Evolutionary conservation across 2,888 invertebrate genomes (phyloP), one percentile per base, ranked within the genome.

Genomic region (Pemphredon lugubris): DNA sequence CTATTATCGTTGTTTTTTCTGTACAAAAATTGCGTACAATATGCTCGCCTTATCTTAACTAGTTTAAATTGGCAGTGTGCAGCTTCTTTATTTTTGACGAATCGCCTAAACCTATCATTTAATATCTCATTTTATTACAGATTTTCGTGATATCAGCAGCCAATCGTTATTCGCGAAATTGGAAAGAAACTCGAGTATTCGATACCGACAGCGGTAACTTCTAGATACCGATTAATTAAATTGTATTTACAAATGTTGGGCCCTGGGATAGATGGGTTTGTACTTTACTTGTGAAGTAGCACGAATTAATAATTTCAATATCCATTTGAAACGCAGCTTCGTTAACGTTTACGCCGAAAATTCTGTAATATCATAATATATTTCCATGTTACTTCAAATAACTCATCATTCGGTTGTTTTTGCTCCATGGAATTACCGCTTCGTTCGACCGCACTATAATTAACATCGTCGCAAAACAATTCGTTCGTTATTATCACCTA

Each of bases 231-330:
- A 34, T 16, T 39, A 14, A 23, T 16, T 14, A 40, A 40, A 61
- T 21, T 57, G 20, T 64, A 67, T 55, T 32, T 68, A 60, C 20
- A 70, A 42, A 11, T 45, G 20, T 59, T 60, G 71, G 70, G 71
- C 59, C 72, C 71, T 55, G 71, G 64, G 26, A 59, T 65, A 14
- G 50, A 59, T 59, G 59, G 51, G 55, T 58, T 48, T 73, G 72
- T 71, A 70, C 71, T 55, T 70, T 64, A 73, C 71, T 73, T 70
- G 72, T 55, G 64, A 55, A 55, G 59, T 59, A 73, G 71, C 63
- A 54, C 51, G 42, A 40, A 32, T 71, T 32, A 47, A 42, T 44
- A 45, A 23, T 44, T 23, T 39, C 6, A 42, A 37, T 39, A 34
- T n/a, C n/a, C n/a, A 30, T 37, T 45, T 48, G 21, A 34, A 21